Conservation (phyloP, 2,888 invertebrate species). For the Junonia oenone region DNA sequence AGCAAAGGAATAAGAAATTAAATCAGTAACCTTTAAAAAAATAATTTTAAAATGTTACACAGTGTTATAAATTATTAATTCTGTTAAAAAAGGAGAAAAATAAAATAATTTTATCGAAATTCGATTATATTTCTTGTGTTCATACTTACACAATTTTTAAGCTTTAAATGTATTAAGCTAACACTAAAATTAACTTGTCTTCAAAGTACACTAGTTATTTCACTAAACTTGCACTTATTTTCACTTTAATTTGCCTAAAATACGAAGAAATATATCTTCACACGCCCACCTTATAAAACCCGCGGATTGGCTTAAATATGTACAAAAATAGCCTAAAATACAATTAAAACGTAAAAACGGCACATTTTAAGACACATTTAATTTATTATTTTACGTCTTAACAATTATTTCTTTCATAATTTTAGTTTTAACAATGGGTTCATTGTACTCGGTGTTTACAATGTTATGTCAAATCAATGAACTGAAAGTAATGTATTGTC, state of each 20-base stretch:
- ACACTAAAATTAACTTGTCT: neutral
- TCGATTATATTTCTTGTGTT: too few relatives aligned
- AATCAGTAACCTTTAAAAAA: too few relatives aligned
- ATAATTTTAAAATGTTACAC: too few relatives aligned
- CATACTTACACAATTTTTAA: conserved; percentile 8
- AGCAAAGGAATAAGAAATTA: too few relatives aligned
- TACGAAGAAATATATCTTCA: conserved; percentile 14
- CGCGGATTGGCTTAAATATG: conserved; percentile 26
- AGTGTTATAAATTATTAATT: too few relatives aligned
- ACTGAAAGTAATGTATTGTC: conserved; percentile 8
- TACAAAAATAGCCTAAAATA: conserved; percentile 8
- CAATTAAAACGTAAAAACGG: conserved; percentile 23
- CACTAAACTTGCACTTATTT: neutral
- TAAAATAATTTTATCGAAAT: too few relatives aligned
- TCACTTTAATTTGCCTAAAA: neutral
- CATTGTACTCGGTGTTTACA: conserved; percentile 69
- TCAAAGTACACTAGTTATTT: neutral
- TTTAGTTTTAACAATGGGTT: conserved; percentile 42
- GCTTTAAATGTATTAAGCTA: neutral
- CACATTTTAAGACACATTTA: conserved; percentile 42
- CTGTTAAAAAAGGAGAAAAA: too few relatives aligned
- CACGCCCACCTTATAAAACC: conserved; percentile 45
- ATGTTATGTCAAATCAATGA: conserved; percentile 39
- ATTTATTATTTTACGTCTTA: conserved; percentile 38
- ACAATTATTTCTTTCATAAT: conserved; percentile 41